A percentile compares a stretch with the other conserved stretches of the same genome.
These are phyloP conservation scores for Nomada goodeniana DNA, from an alignment of 2,888 invertebrate species.

Conservation along the genomic window DNA sequence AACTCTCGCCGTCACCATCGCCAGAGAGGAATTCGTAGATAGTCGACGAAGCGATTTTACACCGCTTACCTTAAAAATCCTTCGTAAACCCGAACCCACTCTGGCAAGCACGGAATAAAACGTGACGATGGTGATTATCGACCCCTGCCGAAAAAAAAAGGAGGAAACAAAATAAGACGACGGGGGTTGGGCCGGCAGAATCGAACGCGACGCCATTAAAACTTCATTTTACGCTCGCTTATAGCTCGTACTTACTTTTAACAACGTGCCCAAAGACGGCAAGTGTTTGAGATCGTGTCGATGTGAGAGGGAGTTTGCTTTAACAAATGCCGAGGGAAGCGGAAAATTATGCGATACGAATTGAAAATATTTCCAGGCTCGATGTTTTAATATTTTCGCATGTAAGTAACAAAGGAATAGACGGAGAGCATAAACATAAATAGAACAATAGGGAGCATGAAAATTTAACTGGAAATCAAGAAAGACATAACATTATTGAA, in stretches of 20 bases:
- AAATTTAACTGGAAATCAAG: not conserved
- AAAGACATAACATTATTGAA: not conserved
- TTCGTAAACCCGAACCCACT: slow-evolving; percentile 56
- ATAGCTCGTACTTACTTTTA: slow-evolving; percentile 64
- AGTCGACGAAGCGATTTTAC: slow-evolving; percentile 70
- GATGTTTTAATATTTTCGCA: not conserved
- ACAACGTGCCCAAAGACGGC: slow-evolving; percentile 49
- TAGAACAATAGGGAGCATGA: no score
- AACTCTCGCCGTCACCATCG: slow-evolving; percentile 62
- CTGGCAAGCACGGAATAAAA: slow-evolving; percentile 63
- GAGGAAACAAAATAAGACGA: slow-evolving; percentile 63
- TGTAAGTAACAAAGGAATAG: not conserved
- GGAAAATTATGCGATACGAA: slow-evolving; percentile 9
- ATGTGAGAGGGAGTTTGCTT: slow-evolving; percentile 23
- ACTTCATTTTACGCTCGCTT: slow-evolving; percentile 66
- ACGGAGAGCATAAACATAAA: not conserved
- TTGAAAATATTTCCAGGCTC: slow-evolving; percentile 16
- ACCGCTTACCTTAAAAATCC: slow-evolving; percentile 69
- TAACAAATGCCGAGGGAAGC: slow-evolving; percentile 17
- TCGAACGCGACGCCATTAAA: slow-evolving; percentile 68
- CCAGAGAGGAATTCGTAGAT: slow-evolving; percentile 60
- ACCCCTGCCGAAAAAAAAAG: slow-evolving; percentile 48
- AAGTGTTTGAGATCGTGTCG: slow-evolving; percentile 30
- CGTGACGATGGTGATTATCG: slow-evolving; percentile 69
- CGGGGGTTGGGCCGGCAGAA: slow-evolving; percentile 39